Percentiles rank a stretch among this genome's conserved stretches.
Conservation (phyloP, 2,888 invertebrate species). For the Caenorhabditis becei region DNA sequence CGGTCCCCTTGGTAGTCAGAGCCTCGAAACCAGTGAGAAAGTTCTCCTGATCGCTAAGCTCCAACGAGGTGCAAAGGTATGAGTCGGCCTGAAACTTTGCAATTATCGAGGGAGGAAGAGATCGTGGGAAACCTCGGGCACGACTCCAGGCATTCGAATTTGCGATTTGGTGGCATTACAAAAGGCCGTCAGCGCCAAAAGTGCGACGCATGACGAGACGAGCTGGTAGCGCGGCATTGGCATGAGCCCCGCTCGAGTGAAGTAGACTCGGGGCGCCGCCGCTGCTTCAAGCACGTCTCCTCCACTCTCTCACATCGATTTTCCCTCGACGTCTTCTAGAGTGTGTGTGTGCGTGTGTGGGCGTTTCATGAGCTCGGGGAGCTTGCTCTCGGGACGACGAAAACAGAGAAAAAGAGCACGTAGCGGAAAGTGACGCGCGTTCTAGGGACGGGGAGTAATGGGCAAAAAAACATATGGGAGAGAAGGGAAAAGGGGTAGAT, state of each 20-base stretch:
- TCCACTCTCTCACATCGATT: constrained; percentile 42
- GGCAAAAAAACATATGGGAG: not conserved
- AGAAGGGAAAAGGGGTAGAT: not conserved
- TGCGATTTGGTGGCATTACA: constrained; percentile 39
- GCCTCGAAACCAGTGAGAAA: constrained; percentile 93
- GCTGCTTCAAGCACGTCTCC: constrained; percentile 4
- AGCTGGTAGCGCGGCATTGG: constrained; percentile 35
- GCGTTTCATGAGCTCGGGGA: constrained; percentile 3
- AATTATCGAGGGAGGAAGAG: not conserved
- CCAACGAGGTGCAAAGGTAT: constrained; percentile 93
- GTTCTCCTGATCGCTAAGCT: constrained; percentile 89
- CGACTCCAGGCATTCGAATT: constrained; percentile 73
- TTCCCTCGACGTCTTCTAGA: not conserved
- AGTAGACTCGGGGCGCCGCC: not conserved
- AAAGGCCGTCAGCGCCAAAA: constrained; percentile 17
- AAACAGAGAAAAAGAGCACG: constrained; percentile 29
- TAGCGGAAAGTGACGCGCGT: constrained; percentile 32
- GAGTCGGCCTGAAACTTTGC: constrained; percentile 87
- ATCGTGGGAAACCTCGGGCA: constrained; percentile 51
- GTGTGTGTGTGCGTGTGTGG: constrained; percentile 11
- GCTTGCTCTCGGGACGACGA: not conserved
- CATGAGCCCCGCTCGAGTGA: constrained; percentile 10
- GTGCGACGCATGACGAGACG: constrained; percentile 19
- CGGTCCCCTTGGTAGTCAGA: constrained; percentile 91
- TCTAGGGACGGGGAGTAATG: not conserved